These are phyloP conservation scores for Caradrina kadenii DNA, from an alignment of 2,888 invertebrate genomes.

Conservation along the genomic window DNA sequence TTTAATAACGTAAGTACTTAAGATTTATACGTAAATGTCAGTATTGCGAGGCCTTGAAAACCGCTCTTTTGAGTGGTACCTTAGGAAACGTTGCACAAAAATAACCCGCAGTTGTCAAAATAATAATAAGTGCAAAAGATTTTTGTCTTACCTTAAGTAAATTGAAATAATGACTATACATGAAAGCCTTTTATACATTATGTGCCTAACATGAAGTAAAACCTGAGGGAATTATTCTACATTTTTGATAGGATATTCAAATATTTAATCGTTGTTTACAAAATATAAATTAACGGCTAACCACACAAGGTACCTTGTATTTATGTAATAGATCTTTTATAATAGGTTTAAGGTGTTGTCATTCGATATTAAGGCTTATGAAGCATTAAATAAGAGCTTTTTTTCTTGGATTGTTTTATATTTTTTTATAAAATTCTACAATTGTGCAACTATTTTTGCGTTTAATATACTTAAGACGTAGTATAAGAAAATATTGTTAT, in stretches of 20 bases:
- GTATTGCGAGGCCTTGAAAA: background rate
- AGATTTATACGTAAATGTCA: background rate
- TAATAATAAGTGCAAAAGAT: background rate
- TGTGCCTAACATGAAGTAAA: slow-evolving; percentile 21
- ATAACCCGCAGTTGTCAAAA: background rate
- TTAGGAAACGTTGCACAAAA: background rate
- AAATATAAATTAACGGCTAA: background rate
- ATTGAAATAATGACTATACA: background rate
- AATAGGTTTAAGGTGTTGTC: background rate
- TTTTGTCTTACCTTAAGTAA: background rate
- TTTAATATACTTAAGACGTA: slow-evolving; percentile 19
- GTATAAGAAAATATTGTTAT: slow-evolving; percentile 7
- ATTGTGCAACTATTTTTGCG: slow-evolving; percentile 39
- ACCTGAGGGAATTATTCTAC: slow-evolving; percentile 19
- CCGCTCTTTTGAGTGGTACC: slow-evolving; percentile 13
- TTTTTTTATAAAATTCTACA: slow-evolving; percentile 24
- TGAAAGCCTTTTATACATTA: too few species aligned
- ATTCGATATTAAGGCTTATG: slow-evolving; percentile 7
- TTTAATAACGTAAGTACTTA: slow-evolving; percentile 25
- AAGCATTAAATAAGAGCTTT: slow-evolving; percentile 20
- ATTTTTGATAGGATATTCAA: slow-evolving; percentile 6
- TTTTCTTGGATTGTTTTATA: background rate
- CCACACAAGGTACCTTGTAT: background rate
- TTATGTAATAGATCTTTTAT: background rate
- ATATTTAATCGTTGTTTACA: slow-evolving; percentile 18